These are phyloP conservation scores for Euclidia mi DNA, from an alignment of 2,888 invertebrate genomes.

Conservation along the genomic window DNA sequence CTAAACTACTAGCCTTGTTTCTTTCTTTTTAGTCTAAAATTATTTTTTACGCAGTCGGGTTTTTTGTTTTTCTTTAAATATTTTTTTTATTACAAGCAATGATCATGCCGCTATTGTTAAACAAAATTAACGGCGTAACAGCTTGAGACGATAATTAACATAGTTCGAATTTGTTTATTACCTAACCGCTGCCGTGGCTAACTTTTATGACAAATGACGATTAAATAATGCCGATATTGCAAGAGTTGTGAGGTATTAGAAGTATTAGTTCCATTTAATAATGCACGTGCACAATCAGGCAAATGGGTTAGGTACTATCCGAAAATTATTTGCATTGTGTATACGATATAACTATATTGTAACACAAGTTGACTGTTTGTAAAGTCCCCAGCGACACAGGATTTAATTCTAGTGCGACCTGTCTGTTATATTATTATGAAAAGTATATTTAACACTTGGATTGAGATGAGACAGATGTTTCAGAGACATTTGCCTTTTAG, in stretches of 20 bases:
- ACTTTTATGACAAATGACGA: slow-evolving; percentile 12
- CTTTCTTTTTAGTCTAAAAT: too few relatives aligned
- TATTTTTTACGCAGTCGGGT: too few relatives aligned
- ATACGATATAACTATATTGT: too few relatives aligned
- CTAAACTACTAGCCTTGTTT: too few relatives aligned
- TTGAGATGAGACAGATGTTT: too few relatives aligned
- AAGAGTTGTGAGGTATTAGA: slow-evolving; percentile 24
- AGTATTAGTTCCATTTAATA: slow-evolving; percentile 15
- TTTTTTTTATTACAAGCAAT: slow-evolving; percentile 14
- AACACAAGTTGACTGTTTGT: too few relatives aligned
- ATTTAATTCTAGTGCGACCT: too few relatives aligned
- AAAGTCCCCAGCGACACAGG: too few relatives aligned
- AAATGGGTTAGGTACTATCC: slow-evolving; percentile 19
- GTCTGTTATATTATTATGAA: too few relatives aligned
- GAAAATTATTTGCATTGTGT: not conserved
- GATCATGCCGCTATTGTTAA: slow-evolving; percentile 24
- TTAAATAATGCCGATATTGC: slow-evolving; percentile 13
- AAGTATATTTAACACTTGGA: too few relatives aligned
- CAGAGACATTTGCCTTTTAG: too few relatives aligned
- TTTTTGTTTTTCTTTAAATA: too few relatives aligned
- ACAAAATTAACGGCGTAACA: slow-evolving; percentile 22
- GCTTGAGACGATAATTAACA: slow-evolving; percentile 35
- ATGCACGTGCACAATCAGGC: slow-evolving; percentile 22
- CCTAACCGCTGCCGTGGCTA: slow-evolving; percentile 12
- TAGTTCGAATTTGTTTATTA: slow-evolving; percentile 26